Conservation (phyloP, 1,140 invertebrate genomes). For the Riptortus pedestris region DNA sequence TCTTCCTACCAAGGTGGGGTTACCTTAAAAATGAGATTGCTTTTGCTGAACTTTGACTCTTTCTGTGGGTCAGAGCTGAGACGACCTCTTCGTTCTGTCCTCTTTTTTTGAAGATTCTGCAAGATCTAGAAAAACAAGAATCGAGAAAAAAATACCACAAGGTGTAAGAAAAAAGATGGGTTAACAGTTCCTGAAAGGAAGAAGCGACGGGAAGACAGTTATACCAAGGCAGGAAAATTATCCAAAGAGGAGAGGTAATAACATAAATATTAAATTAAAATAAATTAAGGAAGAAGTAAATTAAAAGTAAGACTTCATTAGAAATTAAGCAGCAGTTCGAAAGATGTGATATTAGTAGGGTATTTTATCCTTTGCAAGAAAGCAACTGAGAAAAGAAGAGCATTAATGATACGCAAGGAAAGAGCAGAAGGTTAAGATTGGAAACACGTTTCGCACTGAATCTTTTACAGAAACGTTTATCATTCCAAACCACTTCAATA, state of each 20-base stretch:
- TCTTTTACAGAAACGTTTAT: slow-evolving; percentile 2
- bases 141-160: slow-evolving; percentile 32
- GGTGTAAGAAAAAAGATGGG: slow-evolving; percentile 35
- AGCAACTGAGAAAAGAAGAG: no score
- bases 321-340: no score
- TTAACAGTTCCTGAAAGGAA: slow-evolving; percentile 22
- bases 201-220: slow-evolving; percentile 23
- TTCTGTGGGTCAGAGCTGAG: slow-evolving; percentile 75
- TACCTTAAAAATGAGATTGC: slow-evolving; percentile 94
- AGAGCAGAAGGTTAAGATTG: slow-evolving; percentile 33
- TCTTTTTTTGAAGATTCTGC: slow-evolving; percentile 94
- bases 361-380: no score
- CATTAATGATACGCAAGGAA: no score
- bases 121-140: slow-evolving; percentile 73
- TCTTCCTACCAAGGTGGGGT: slow-evolving; percentile 40
- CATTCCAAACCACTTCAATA: slow-evolving; percentile 6
- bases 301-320: no score
- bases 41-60: slow-evolving; percentile 81
- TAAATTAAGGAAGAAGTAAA: no score
- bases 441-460: neutral
- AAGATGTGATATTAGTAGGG: no score
- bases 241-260: no score
- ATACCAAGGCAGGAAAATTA: slow-evolving; percentile 1
- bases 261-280: neutral
- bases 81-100: slow-evolving; percentile 83